These are phyloP conservation scores for Picathartes gymnocephalus DNA, from an alignment of 2,113 vertebrate species.

Conservation along the genomic window DNA sequence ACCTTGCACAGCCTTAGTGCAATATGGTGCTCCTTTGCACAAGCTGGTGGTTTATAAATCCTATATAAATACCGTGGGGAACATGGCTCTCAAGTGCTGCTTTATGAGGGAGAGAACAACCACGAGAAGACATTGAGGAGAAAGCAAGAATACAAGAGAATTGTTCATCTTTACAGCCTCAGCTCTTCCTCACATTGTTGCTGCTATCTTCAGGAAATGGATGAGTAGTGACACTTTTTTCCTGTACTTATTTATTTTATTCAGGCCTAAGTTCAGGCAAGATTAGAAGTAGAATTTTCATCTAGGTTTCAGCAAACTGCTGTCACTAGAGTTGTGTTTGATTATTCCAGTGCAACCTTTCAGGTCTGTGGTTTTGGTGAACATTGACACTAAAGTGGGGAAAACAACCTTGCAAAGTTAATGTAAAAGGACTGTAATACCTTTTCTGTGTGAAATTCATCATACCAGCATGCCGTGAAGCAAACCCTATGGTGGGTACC, in stretches of 20 bases:
- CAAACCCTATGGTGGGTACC: background rate
- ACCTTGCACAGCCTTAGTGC: background rate
- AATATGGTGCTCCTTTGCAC: background rate
- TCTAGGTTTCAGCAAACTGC: background rate
- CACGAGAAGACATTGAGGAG: background rate
- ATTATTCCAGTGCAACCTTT: background rate
- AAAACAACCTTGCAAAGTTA: background rate
- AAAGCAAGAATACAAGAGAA: background rate
- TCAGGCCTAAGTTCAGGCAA: background rate
- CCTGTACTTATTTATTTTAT: background rate
- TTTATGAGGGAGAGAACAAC: background rate
- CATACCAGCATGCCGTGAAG: background rate
- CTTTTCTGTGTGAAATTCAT: background rate
- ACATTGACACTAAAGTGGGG: background rate
- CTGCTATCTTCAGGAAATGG: background rate
- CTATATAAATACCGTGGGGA: background rate
- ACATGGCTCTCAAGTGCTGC: background rate
- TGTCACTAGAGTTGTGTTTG: background rate
- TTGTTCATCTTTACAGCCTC: background rate
- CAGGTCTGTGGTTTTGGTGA: background rate
- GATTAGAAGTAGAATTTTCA: background rate
- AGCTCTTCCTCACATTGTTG: background rate
- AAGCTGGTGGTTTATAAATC: background rate
- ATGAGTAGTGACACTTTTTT: background rate
- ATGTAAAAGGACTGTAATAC: background rate